Conservation (phyloP, 1,140 invertebrate genomes). For the Drosophila trapezifrons region DNA sequence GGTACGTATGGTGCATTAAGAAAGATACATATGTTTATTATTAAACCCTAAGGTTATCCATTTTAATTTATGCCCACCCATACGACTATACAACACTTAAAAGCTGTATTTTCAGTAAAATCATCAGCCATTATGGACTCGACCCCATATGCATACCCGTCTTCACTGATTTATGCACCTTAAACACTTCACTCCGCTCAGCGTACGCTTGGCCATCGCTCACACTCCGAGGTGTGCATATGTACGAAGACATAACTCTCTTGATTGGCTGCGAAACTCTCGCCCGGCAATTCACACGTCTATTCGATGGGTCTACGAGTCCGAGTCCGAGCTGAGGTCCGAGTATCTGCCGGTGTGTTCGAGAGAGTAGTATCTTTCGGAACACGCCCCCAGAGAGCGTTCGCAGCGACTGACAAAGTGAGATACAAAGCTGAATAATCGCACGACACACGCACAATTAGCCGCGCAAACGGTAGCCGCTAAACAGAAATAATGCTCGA, state of each 20-base stretch:
- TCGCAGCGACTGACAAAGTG: constrained; percentile 58
- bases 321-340: constrained; percentile 2
- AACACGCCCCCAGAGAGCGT: constrained; percentile 74
- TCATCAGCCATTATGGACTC: constrained; percentile 19
- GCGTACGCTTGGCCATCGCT: constrained; percentile 23
- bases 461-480: constrained; percentile 40
- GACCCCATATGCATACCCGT: constrained; percentile 29
- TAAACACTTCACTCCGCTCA: constrained; percentile 42
- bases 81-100: background rate
- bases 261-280: constrained; percentile 54
- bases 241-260: constrained; percentile 38
- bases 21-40: background rate
- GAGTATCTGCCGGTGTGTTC: constrained; percentile 26
- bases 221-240: constrained; percentile 15
- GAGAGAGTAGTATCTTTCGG: constrained; percentile 41
- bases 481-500: constrained; percentile 37
- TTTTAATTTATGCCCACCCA: constrained; percentile 2
- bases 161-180: constrained; percentile 34
- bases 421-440: constrained; percentile 71
- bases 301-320: constrained; percentile 25
- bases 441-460: constrained; percentile 71
- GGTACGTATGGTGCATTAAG: background rate
- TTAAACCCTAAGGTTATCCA: constrained; percentile 1
- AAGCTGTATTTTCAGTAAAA: constrained; percentile 13
- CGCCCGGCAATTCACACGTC: constrained; percentile 57